Evolutionary conservation across 2,113 vertebrate genomes (phyloP).

Genomic region (Megaceryle maxima): DNA sequence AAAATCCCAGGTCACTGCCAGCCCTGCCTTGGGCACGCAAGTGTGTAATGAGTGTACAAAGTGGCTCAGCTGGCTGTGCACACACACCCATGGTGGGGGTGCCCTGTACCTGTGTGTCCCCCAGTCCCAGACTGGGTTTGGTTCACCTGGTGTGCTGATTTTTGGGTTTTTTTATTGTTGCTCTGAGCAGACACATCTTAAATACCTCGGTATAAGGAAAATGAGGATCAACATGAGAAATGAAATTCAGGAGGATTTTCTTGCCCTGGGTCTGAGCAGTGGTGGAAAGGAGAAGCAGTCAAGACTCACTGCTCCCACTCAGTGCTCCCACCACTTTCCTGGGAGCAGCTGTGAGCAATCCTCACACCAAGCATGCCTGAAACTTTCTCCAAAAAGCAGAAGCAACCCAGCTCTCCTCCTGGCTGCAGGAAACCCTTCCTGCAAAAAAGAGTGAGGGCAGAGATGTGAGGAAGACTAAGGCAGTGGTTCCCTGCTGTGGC

Average conservation of each 20-base stretch:
- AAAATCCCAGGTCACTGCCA: not conserved
- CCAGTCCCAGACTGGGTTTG: not conserved
- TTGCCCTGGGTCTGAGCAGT: not conserved
- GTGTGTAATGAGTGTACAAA: not conserved
- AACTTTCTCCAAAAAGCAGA: not conserved
- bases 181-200: accelerated
- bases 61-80: not conserved
- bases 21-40: not conserved
- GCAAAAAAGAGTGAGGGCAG: not conserved
- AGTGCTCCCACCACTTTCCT: accelerated
- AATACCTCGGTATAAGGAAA: not conserved
- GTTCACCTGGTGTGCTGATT: accelerated
- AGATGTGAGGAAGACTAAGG: not conserved
- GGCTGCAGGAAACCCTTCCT: not conserved
- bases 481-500: not conserved
- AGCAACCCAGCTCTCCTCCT: not conserved
- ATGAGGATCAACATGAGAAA: not conserved
- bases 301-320: not conserved
- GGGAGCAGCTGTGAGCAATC: not conserved
- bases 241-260: not conserved
- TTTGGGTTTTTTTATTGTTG: not conserved
- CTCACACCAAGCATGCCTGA: not conserved
- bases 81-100: not conserved
- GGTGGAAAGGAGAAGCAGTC: not conserved
- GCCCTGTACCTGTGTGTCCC: accelerated